A percentile compares a stretch with the other conserved stretches of the same genome.
Conservation (phyloP, 2,888 invertebrate species). For the Melinaea marsaeus region DNA sequence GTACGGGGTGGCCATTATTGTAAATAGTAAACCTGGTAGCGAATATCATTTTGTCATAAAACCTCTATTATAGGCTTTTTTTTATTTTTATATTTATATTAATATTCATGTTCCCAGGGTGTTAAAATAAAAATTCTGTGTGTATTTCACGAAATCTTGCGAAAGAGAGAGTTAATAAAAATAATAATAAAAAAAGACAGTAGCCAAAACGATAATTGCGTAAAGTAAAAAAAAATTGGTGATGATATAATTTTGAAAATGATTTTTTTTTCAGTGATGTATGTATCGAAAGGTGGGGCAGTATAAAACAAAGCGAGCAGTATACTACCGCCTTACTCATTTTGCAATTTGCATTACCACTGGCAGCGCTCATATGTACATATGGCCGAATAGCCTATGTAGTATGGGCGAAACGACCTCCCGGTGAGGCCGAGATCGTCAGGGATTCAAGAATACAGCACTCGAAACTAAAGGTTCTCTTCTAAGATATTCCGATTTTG, state of each 20-base stretch:
- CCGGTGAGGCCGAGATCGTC: constrained; percentile 91
- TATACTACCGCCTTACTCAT: constrained; percentile 88
- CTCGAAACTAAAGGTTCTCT: constrained; percentile 88
- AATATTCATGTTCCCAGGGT: too few species aligned
- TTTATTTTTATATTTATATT: too few species aligned
- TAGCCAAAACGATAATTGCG: too few species aligned
- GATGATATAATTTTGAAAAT: constrained; percentile 11
- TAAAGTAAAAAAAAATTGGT: constrained; percentile 6
- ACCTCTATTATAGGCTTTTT: too few species aligned
- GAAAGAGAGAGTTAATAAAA: too few species aligned
- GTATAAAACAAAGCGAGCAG: constrained; percentile 79
- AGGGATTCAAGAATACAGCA: constrained; percentile 89
- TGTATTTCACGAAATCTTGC: too few species aligned
- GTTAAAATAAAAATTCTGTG: too few species aligned
- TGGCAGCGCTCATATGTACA: constrained; percentile 87
- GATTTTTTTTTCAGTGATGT: constrained; percentile 73
- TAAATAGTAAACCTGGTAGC: too few species aligned
- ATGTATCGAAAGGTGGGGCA: constrained; percentile 85
- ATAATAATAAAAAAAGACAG: too few species aligned
- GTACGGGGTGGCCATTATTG: too few species aligned
- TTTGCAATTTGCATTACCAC: constrained; percentile 90
- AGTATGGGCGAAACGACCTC: constrained; percentile 90
- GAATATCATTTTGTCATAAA: too few species aligned
- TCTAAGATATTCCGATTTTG: not conserved
- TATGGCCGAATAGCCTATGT: constrained; percentile 90